phyloP scores from a whole-genome alignment of 2,888 invertebrate species.

The Macrosiphum euphorbiae region DNA sequence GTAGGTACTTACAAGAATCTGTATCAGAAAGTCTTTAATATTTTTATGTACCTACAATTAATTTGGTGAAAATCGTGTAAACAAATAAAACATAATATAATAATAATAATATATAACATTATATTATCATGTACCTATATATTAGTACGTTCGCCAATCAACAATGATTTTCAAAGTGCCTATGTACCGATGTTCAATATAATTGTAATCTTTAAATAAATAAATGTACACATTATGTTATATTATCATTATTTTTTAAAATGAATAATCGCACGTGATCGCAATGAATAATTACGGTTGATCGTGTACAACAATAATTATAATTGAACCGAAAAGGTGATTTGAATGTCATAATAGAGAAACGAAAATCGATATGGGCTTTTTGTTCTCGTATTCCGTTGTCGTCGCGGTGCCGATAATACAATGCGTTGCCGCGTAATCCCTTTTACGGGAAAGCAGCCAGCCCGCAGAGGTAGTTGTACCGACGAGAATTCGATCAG shows the following conservation, averaged over 20 bases:
- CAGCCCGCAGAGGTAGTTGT: neutral
- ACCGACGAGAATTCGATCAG: neutral
- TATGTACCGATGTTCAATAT: neutral
- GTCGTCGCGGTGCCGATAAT: neutral
- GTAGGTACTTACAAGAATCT: neutral
- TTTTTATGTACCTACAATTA: neutral
- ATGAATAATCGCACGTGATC: neutral
- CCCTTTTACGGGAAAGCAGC: neutral
- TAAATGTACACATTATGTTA: neutral
- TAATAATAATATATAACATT: neutral
- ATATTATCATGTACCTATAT: neutral
- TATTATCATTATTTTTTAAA: neutral
- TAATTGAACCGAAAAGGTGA: slow-evolving; percentile 10
- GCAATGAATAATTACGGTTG: neutral
- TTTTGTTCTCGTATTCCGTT: neutral
- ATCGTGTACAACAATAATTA: neutral
- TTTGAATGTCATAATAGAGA: slow-evolving; percentile 10
- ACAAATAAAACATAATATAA: neutral
- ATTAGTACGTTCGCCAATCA: neutral
- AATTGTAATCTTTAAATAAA: neutral
- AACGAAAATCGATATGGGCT: neutral
- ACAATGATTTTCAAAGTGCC: neutral
- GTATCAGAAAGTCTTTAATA: neutral
- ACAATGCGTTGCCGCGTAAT: neutral
- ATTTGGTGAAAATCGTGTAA: neutral